Conservation (phyloP, 2,888 invertebrate species). For the Zelleria hepariella region DNA sequence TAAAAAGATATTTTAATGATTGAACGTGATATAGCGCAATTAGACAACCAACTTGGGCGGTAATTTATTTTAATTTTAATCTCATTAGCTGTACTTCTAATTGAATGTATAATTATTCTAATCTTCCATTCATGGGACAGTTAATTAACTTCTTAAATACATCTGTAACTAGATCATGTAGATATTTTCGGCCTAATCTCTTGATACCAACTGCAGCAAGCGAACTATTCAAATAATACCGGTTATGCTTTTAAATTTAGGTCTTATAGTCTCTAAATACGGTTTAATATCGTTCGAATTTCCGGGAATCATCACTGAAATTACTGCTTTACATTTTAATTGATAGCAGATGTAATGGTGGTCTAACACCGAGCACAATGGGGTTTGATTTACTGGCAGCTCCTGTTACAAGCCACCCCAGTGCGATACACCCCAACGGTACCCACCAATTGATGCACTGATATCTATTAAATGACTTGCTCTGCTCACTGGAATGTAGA, state of each 20-base stretch:
- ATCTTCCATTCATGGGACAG: not conserved
- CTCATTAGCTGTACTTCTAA: not conserved
- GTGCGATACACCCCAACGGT: slow-evolving; percentile 21
- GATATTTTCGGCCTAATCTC: not conserved
- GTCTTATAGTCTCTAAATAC: no score
- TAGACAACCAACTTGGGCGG: not conserved
- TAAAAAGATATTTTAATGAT: not conserved
- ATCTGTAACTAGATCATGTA: not conserved
- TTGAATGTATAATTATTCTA: not conserved
- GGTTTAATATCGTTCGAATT: not conserved
- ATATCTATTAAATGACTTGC: not conserved
- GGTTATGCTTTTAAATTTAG: no score
- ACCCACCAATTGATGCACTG: slow-evolving; percentile 9
- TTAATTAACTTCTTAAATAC: not conserved
- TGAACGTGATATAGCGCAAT: not conserved
- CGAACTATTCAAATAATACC: not conserved
- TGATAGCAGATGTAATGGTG: slow-evolving; percentile 16
- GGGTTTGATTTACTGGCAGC: slow-evolving; percentile 33
- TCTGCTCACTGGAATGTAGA: not conserved
- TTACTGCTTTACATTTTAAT: slow-evolving; percentile 11
- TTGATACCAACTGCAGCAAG: not conserved
- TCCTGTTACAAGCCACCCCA: slow-evolving; percentile 33
- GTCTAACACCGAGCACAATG: slow-evolving; percentile 16
- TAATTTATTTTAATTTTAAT: not conserved
- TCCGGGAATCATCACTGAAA: not conserved